These are phyloP conservation scores for Hypsibius dujardini DNA, from an alignment of 1,140 invertebrate genomes.

Conservation along the genomic window DNA sequence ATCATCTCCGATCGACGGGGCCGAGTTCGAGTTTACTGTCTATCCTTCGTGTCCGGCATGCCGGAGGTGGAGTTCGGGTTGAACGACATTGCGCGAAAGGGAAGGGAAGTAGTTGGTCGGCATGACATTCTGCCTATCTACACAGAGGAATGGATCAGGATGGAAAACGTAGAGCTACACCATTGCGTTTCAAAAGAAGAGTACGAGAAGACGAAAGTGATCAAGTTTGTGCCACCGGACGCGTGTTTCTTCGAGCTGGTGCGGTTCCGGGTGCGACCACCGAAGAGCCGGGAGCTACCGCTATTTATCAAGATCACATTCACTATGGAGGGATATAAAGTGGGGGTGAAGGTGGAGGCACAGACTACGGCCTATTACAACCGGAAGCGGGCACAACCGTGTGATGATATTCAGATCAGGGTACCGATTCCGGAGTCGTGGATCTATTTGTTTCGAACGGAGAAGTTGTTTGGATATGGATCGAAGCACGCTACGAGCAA, in stretches of 20 bases:
- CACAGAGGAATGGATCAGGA: constrained; percentile 95
- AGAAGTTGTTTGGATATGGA: constrained; percentile 96
- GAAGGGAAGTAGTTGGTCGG: constrained; percentile 91
- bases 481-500: constrained; percentile 89
- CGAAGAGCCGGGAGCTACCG: constrained; percentile 86
- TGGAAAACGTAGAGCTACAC: constrained; percentile 87
- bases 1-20: constrained; percentile 77
- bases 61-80: constrained; percentile 88
- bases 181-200: constrained; percentile 75
- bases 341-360: constrained; percentile 80
- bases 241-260: constrained; percentile 93
- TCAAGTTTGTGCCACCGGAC: constrained; percentile 82
- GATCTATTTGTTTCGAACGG: constrained; percentile 95
- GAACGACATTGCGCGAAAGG: constrained; percentile 86
- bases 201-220: constrained; percentile 70
- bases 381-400: constrained; percentile 73
- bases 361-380: constrained; percentile 88
- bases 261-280: constrained; percentile 84
- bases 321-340: constrained; percentile 36
- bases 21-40: constrained; percentile 77
- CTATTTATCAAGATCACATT: constrained; percentile 39
- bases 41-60: constrained; percentile 70
- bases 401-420: constrained; percentile 86
- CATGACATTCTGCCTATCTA: constrained; percentile 98
- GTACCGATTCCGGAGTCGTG: constrained; percentile 97